Evolutionary conservation across 2,888 invertebrate genomes (phyloP).

Genomic region (Chesias legatella): DNA sequence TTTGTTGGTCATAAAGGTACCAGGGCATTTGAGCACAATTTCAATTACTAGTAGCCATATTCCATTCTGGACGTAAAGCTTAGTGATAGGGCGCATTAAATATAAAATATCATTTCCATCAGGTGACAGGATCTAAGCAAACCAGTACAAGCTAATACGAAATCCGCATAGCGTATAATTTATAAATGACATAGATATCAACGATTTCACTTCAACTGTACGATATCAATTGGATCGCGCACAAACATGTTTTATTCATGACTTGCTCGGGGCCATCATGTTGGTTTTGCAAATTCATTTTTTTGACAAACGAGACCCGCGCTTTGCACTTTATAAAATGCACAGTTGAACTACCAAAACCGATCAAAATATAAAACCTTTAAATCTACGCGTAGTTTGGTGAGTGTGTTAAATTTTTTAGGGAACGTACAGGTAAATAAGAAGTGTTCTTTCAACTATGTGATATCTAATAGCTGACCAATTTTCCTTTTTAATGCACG

Average conservation of each 20-base stretch:
- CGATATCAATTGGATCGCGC: slow-evolving; percentile 32
- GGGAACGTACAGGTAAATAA: slow-evolving; percentile 12
- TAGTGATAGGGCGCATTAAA: too few species aligned
- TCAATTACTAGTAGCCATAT: too few species aligned
- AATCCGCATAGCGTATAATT: neutral
- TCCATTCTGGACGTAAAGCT: too few species aligned
- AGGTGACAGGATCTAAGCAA: too few species aligned
- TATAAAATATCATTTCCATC: too few species aligned
- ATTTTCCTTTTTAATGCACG: slow-evolving; percentile 67
- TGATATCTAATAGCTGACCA: slow-evolving; percentile 56
- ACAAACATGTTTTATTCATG: slow-evolving; percentile 42
- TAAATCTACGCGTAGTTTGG: neutral
- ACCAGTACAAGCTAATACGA: too few species aligned
- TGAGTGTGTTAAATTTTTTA: slow-evolving; percentile 6
- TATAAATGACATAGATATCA: slow-evolving; percentile 5
- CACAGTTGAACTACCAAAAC: neutral
- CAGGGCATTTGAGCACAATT: too few species aligned
- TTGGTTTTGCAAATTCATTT: slow-evolving; percentile 12
- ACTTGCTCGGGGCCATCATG: slow-evolving; percentile 13
- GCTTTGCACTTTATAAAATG: too few species aligned
- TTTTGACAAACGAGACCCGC: neutral
- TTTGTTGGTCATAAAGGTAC: too few species aligned
- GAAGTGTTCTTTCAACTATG: slow-evolving; percentile 43
- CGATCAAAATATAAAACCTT: neutral
- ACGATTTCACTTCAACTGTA: slow-evolving; percentile 36